phyloP scores from a whole-genome alignment of 1,140 invertebrate genomes.

The Neuroterus valhalla region DNA sequence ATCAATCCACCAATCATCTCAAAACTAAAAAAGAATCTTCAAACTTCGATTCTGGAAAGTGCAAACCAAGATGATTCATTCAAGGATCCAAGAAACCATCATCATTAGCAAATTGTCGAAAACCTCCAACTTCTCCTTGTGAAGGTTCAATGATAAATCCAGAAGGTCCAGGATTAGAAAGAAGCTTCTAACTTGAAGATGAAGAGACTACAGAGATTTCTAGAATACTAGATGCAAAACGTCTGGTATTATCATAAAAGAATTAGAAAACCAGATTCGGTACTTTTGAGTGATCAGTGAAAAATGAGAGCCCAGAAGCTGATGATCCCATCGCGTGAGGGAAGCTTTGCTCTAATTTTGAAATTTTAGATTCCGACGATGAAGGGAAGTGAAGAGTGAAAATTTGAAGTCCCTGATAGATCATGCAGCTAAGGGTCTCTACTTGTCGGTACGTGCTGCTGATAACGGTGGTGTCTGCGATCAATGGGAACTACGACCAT shows the following conservation, averaged over 20 bases:
- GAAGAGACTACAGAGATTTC: no score
- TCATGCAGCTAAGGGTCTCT: constrained; percentile 11
- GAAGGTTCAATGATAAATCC: no score
- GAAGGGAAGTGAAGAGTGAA: constrained; percentile 12
- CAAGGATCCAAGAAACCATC: neutral
- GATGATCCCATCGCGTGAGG: neutral
- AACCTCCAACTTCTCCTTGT: no score
- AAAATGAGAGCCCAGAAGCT: neutral
- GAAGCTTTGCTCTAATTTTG: neutral
- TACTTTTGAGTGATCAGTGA: neutral
- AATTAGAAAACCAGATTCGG: neutral
- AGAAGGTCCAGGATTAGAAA: no score
- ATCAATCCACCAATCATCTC: neutral
- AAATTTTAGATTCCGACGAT: neutral
- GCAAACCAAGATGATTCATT: neutral
- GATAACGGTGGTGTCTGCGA: constrained; percentile 32
- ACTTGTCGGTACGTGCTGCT: constrained; percentile 35
- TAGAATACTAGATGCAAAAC: no score
- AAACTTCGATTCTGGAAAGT: neutral
- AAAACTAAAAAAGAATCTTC: neutral
- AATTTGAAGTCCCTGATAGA: neutral
- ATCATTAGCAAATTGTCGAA: no score
- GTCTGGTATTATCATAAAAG: no score
- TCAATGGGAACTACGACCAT: constrained; percentile 8
- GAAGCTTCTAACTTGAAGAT: no score